phyloP scores from a whole-genome alignment of 2,113 vertebrate genomes.

The Riparia riparia region DNA sequence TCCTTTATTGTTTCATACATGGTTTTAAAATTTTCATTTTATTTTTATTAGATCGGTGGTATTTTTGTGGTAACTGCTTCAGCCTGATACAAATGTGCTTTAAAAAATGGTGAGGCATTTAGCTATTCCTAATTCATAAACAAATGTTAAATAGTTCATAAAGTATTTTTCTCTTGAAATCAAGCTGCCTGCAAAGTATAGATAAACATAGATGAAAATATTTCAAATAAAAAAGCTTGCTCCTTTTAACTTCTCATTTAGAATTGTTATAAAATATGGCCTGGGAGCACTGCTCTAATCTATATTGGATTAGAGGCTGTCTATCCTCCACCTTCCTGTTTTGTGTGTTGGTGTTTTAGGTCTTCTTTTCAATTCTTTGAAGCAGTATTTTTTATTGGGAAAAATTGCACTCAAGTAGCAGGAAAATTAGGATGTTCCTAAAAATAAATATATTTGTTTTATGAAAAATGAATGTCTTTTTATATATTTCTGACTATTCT shows the following conservation, averaged over 20 bases:
- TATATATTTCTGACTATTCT: background rate
- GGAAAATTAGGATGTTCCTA: background rate
- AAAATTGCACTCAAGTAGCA: background rate
- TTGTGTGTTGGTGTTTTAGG: background rate
- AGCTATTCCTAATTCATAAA: background rate
- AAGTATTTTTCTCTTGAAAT: background rate
- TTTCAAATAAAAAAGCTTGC: background rate
- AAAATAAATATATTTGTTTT: background rate
- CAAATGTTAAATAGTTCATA: background rate
- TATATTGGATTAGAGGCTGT: background rate
- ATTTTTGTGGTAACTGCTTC: background rate
- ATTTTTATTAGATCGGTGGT: background rate
- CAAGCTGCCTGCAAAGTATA: background rate
- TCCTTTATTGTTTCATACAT: background rate
- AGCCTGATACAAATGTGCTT: background rate
- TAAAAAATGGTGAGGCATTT: accelerated
- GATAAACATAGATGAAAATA: background rate
- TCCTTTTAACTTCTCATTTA: background rate
- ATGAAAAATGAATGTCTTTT: background rate
- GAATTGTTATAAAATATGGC: background rate
- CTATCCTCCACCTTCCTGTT: background rate
- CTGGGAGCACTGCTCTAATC: background rate
- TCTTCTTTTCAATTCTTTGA: background rate
- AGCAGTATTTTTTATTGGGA: background rate
- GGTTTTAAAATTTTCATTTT: background rate